phyloP scores from a whole-genome alignment of 2,113 vertebrate genomes.

The Anarrhichthys ocellatus region DNA sequence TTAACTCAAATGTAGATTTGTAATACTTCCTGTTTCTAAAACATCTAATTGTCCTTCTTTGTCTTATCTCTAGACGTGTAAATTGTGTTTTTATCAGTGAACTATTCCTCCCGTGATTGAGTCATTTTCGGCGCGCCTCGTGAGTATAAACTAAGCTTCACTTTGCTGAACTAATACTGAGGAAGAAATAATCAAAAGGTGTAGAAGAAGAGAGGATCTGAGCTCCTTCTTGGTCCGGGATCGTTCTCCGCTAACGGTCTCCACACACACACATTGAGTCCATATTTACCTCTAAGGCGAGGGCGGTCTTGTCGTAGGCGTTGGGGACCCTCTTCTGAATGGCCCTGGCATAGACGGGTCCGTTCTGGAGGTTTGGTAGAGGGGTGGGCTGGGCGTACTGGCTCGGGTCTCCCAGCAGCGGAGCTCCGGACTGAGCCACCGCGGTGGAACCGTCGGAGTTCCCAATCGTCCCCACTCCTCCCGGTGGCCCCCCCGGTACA shows the following conservation, averaged over 20 bases:
- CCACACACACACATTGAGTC: background rate
- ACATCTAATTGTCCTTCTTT: background rate
- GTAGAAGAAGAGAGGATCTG: slow-evolving; percentile 15
- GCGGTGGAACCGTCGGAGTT: slow-evolving; percentile 88
- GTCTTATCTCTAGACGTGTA: too few species aligned
- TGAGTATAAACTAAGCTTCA: background rate
- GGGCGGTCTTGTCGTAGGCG: slow-evolving; percentile 99
- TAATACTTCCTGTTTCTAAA: too few species aligned
- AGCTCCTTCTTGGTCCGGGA: background rate
- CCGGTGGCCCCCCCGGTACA: slow-evolving; percentile 28
- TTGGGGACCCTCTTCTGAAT: slow-evolving; percentile 99
- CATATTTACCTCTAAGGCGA: slow-evolving; percentile 95
- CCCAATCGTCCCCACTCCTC: slow-evolving; percentile 80
- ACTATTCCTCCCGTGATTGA: too few species aligned
- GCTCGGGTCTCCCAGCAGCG: slow-evolving; percentile 93
- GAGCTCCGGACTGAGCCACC: slow-evolving; percentile 81
- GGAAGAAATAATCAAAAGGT: slow-evolving; percentile 13
- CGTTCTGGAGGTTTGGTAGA: slow-evolving; percentile 99
- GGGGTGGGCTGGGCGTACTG: slow-evolving; percentile 99
- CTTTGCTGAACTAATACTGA: slow-evolving; percentile 9
- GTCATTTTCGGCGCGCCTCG: too few species aligned
- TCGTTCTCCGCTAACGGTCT: background rate
- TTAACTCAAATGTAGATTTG: too few species aligned
- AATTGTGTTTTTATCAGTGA: background rate
- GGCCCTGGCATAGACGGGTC: slow-evolving; percentile 97